These are phyloP conservation scores for Tachuris rubrigastra DNA, from an alignment of 2,113 vertebrate species.

Conservation along the genomic window DNA sequence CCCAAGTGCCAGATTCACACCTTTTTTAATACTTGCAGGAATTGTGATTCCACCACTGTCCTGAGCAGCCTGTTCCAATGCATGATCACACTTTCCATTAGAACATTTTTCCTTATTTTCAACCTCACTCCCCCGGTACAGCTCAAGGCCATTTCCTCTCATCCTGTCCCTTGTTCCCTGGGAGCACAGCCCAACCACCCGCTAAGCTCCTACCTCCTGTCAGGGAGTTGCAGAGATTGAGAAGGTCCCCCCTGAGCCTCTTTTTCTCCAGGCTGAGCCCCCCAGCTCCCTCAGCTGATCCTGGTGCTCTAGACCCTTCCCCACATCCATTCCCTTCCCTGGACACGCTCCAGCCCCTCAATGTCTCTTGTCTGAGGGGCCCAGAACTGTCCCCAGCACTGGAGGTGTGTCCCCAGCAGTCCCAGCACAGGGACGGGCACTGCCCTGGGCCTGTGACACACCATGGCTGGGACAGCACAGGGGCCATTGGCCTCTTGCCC, in stretches of 20 bases:
- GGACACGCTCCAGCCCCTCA: too few relatives aligned
- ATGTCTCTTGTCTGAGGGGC: too few relatives aligned
- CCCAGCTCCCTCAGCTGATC: too few relatives aligned
- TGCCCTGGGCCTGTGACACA: neutral
- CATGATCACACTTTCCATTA: too few relatives aligned
- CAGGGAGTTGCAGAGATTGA: neutral
- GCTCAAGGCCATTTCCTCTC: neutral
- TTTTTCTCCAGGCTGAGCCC: too few relatives aligned
- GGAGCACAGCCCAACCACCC: neutral
- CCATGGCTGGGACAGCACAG: neutral
- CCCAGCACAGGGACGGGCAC: neutral
- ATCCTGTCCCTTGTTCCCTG: neutral
- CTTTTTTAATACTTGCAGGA: neutral
- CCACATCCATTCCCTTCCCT: too few relatives aligned
- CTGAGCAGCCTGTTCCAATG: neutral
- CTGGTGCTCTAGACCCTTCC: too few relatives aligned
- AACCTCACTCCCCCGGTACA: neutral
- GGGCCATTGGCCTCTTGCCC: neutral
- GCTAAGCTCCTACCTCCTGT: neutral
- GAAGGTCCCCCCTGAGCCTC: neutral
- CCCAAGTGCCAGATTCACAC: neutral
- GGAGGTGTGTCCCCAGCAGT: neutral
- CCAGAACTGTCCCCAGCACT: neutral
- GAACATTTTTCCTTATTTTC: rapidly evolving
- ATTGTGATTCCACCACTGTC: neutral